Percentiles rank a stretch among this genome's conserved stretches.
Conservation (phyloP, 1,140 invertebrate genomes). For the Lordiphosa stackelbergi region DNA sequence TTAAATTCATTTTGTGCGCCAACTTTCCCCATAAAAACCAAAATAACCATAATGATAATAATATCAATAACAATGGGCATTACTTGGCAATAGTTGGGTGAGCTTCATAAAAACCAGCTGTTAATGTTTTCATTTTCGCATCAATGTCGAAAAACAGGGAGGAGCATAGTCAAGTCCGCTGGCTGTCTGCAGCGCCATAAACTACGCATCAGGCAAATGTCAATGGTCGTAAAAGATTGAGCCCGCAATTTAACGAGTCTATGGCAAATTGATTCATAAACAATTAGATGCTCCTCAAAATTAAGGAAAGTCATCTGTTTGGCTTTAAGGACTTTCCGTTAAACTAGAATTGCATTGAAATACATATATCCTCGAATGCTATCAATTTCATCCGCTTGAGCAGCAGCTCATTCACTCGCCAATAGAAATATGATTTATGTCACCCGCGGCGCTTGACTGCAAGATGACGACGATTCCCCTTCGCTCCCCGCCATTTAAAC, state of each 20-base stretch:
- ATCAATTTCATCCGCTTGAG: slow-evolving; percentile 38
- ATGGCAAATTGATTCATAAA: slow-evolving; percentile 52
- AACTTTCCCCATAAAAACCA: slow-evolving; percentile 60
- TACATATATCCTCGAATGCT: background rate
- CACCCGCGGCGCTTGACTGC: slow-evolving; percentile 44
- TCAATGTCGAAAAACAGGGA: slow-evolving; percentile 19
- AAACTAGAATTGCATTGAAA: no score
- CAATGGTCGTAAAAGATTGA: slow-evolving; percentile 57
- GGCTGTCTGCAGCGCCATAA: slow-evolving; percentile 30
- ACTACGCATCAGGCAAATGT: slow-evolving; percentile 45
- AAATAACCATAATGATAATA: slow-evolving; percentile 57
- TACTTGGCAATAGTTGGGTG: slow-evolving; percentile 59
- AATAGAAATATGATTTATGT: slow-evolving; percentile 67
- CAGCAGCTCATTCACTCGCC: slow-evolving; percentile 10
- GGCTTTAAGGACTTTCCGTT: no score
- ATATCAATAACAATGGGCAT: slow-evolving; percentile 54
- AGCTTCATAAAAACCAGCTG: slow-evolving; percentile 61
- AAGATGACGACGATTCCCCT: slow-evolving; percentile 4
- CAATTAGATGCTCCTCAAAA: slow-evolving; percentile 40
- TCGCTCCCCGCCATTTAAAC: slow-evolving; percentile 38
- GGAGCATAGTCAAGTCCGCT: slow-evolving; percentile 15
- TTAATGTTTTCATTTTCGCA: slow-evolving; percentile 56
- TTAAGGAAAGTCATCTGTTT: background rate
- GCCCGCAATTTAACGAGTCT: slow-evolving; percentile 38
- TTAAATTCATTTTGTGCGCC: slow-evolving; percentile 60